A percentile compares a stretch with the other conserved stretches of the same genome.
phyloP scores from a whole-genome alignment of 2,113 vertebrate genomes.

The Tragelaphus imberbis region DNA sequence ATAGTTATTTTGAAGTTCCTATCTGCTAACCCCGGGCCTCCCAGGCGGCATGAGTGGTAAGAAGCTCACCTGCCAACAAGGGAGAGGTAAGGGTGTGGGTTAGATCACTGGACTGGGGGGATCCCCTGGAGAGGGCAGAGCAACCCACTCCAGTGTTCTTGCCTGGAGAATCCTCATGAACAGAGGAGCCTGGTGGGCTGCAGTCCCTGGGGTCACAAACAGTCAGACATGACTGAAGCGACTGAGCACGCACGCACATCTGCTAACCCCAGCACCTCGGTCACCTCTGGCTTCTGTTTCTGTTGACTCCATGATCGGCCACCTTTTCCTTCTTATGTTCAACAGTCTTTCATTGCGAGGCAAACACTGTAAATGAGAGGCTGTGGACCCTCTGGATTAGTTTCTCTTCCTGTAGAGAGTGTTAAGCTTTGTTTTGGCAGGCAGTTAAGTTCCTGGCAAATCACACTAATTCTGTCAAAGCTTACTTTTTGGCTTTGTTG shows the following conservation, averaged over 20 bases:
- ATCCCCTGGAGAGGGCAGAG: neutral
- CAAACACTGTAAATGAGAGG: neutral
- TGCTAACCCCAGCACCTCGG: neutral
- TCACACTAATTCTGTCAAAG: neutral
- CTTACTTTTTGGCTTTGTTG: neutral
- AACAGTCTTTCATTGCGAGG: neutral
- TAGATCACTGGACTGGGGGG: neutral
- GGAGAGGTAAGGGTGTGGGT: neutral
- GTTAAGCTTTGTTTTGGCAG: neutral
- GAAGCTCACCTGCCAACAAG: fast-evolving
- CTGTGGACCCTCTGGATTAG: neutral
- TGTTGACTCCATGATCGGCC: neutral
- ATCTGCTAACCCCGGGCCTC: neutral
- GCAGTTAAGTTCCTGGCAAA: neutral
- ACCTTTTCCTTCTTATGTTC: neutral
- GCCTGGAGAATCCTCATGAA: neutral
- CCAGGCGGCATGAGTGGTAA: neutral
- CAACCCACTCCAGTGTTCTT: neutral
- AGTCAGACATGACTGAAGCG: neutral
- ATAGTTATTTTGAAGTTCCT: neutral
- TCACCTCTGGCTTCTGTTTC: neutral
- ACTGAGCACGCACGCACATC: neutral
- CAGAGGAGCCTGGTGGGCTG: neutral
- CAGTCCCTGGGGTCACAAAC: neutral
- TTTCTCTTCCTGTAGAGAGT: neutral